Conservation (phyloP, 92 coral and sea anemone genomes). For the Heteractis magnifica region DNA sequence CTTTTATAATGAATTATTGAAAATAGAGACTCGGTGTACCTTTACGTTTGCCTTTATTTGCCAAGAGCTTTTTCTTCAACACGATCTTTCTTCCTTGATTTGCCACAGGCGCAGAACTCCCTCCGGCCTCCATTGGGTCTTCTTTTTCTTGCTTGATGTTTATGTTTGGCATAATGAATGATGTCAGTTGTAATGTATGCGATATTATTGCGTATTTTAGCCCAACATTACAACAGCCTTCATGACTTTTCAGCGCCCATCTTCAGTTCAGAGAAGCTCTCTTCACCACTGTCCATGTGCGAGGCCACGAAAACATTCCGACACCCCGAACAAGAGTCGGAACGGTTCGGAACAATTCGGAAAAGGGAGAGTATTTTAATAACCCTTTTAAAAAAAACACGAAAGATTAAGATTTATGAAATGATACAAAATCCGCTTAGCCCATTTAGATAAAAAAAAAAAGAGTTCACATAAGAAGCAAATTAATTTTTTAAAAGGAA, state of each 20-base stretch:
- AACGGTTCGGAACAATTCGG: not conserved
- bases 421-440: not conserved
- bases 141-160: slow-evolving; percentile 26
- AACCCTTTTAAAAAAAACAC: not conserved
- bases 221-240: not conserved
- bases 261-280: not conserved
- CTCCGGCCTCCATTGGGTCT: not conserved
- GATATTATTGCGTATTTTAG: not conserved
- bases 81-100: not conserved
- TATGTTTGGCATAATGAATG: slow-evolving; percentile 17
- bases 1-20: not conserved
- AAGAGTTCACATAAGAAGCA: no score
- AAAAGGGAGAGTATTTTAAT: not conserved
- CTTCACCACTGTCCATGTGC: not conserved
- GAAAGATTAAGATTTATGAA: not conserved
- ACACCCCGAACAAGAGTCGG: not conserved
- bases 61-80: not conserved
- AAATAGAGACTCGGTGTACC: not conserved
- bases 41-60: not conserved
- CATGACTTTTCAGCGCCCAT: not conserved
- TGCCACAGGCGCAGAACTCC: not conserved
- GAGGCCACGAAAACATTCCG: not conserved
- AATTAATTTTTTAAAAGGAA: no score
- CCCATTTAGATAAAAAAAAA: no score
- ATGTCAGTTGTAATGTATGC: not conserved